Percentiles rank a stretch among this genome's conserved stretches.
phyloP scores from a whole-genome alignment of 2,888 invertebrate genomes.

The Lochmaea crataegi region DNA sequence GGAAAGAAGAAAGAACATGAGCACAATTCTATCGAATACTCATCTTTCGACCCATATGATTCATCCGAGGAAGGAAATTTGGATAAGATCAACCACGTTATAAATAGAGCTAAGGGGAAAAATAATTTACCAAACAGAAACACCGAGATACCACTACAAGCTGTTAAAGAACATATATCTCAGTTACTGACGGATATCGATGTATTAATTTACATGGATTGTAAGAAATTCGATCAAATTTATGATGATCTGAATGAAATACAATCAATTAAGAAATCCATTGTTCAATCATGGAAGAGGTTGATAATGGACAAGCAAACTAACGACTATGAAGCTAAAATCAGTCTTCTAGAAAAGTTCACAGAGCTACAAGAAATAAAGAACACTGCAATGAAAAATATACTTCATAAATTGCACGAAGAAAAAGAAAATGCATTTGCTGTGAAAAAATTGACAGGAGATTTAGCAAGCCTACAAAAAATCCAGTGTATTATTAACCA shows the following conservation, averaged over 20 bases:
- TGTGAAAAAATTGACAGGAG: conserved; percentile 55
- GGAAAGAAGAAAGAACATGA: conserved; percentile 20
- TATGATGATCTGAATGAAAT: conserved; percentile 56
- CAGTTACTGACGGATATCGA: conserved; percentile 57
- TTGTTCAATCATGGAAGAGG: conserved; percentile 59
- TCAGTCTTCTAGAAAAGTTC: conserved; percentile 56
- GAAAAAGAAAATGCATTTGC: conserved; percentile 54
- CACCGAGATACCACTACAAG: conserved; percentile 52
- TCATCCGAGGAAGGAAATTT: conserved; percentile 51
- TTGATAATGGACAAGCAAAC: conserved; percentile 52
- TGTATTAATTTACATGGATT: conserved; percentile 55
- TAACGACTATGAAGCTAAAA: conserved; percentile 55
- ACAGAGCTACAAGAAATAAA: conserved; percentile 56
- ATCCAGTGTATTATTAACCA: conserved; percentile 57
- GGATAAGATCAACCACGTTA: conserved; percentile 54
- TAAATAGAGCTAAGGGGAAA: conserved; percentile 51
- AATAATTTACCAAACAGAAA: conserved; percentile 43
- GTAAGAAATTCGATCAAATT: conserved; percentile 54
- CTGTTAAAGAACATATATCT: conserved; percentile 57
- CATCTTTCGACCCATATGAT: conserved; percentile 34
- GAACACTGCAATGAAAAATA: conserved; percentile 49
- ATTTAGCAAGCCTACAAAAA: conserved; percentile 59
- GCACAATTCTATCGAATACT: conserved; percentile 17
- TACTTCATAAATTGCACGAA: conserved; percentile 48
- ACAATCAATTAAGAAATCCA: conserved; percentile 55